Evolutionary conservation across 2,797 vertebrate species (phyloP), one percentile per base, ranked within the genome.

Genomic region (Staurois parvus): DNA sequence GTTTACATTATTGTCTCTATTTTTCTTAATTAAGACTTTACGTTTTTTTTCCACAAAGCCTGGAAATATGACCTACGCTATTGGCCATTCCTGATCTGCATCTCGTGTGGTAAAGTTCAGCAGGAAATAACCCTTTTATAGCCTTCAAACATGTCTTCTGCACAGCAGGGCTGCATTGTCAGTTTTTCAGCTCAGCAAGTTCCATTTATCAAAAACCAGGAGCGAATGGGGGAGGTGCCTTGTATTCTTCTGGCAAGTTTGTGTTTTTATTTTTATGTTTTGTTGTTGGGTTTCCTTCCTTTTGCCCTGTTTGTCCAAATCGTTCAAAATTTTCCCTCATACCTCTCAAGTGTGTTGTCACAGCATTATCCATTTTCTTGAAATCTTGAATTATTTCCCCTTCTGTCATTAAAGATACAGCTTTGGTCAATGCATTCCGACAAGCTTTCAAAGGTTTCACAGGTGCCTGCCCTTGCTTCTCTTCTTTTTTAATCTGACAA

Each of bases 161-260:
- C 24, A 26, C 24, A 64, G 2, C 21, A 24, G 24, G n/a, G 64
- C 2, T 66, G 10, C 64, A 13, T 26, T 66, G 26, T 66, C 12
- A 19, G 13, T 26, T 42, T 13, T 40, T 42, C 45, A 76, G 3
- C 2, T 29, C 1, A 76, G 17, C 30, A 67, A 28, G 11, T 32
- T 67, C 5, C 6, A 10, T 75, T 85, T 80, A 81, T 15, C 76
- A 89, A 87, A 89, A 90, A 12, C 90, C 90, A 0, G 91, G 91
- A 37, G 90, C 90, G 0, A 91, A 92, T 11, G 91, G 91, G 0
- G 91, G 91, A 0, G 91, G 91, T 0, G 12, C 66, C 28, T 0
- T 74, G 85, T 91, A 91, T 59, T 92, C 90, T n/a, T 89, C 90
- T 0, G 90, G 90, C 6, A n/a, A 21, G 1, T 7, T 74, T 79